Evolutionary conservation across 2,797 vertebrate genomes (phyloP).

Genomic region (Leontocebus nigricollis): DNA sequence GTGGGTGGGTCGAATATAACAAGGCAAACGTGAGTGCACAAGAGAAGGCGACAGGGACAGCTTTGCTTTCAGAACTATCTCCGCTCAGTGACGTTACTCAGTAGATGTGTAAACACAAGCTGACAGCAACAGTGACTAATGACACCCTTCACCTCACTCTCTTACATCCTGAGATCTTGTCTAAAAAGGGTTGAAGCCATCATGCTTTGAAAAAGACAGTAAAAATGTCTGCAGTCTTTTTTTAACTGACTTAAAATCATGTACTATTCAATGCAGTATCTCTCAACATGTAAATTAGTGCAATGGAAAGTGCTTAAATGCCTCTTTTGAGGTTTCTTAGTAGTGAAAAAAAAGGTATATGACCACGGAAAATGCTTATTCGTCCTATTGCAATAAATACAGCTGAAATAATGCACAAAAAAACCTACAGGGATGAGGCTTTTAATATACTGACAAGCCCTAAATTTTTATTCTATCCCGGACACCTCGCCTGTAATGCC

Average conservation of each 20-base stretch:
- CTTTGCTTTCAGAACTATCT: neutral
- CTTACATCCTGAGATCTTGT: neutral
- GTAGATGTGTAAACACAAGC: neutral
- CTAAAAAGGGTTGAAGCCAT: neutral
- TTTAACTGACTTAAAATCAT: neutral
- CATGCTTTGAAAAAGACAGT: neutral
- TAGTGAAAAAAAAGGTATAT: neutral
- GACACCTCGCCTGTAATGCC: neutral
- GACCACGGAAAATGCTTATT: neutral
- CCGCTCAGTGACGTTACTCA: neutral
- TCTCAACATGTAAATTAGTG: neutral
- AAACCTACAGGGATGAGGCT: neutral
- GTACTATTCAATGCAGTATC: neutral
- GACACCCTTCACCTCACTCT: neutral
- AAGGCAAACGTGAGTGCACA: neutral
- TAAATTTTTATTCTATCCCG: neutral
- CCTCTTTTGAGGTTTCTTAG: neutral
- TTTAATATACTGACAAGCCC: slow-evolving; percentile 42
- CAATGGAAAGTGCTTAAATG: neutral
- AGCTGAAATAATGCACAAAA: neutral
- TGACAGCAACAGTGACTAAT: neutral
- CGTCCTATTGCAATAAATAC: neutral
- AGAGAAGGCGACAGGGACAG: neutral
- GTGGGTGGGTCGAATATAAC: neutral
- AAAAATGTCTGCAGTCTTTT: neutral